A percentile compares a stretch with the other conserved stretches of the same genome.
phyloP scores from a whole-genome alignment of 2,888 invertebrate genomes.

The Dolichopus griseipennis region DNA sequence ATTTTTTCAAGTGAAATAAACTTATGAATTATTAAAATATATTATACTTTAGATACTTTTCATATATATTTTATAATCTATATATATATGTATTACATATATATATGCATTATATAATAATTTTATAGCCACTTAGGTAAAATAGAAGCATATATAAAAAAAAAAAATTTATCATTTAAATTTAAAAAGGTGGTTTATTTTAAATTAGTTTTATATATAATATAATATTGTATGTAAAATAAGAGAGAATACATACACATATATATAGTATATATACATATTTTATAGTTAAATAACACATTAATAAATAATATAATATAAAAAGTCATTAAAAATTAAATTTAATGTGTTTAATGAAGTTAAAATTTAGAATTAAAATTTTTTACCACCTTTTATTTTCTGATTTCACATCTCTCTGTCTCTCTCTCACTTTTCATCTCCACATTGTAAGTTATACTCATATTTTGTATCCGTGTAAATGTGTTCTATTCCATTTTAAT shows the following conservation, averaged over 20 bases:
- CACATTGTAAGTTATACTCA: no score
- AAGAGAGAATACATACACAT: no score
- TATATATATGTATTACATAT: no score
- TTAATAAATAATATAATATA: no score
- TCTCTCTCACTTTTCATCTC: no score
- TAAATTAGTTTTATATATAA: background rate
- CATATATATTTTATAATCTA: no score
- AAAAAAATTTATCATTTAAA: background rate
- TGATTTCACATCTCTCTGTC: no score
- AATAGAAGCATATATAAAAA: background rate
- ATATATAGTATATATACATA: background rate
- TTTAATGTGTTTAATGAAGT: conserved; percentile 3
- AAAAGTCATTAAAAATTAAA: background rate
- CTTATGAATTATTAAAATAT: background rate
- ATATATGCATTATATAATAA: no score
- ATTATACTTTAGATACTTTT: background rate
- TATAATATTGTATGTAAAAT: background rate
- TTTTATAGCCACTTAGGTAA: background rate
- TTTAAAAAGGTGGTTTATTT: background rate
- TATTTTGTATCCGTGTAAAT: no score
- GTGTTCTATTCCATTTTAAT: no score
- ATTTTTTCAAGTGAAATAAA: background rate
- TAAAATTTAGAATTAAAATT: background rate
- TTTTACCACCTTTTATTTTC: no score
- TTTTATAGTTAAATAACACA: background rate